phyloP scores from a whole-genome alignment of 2,113 vertebrate species.

The Anarhynchus alexandrinus region DNA sequence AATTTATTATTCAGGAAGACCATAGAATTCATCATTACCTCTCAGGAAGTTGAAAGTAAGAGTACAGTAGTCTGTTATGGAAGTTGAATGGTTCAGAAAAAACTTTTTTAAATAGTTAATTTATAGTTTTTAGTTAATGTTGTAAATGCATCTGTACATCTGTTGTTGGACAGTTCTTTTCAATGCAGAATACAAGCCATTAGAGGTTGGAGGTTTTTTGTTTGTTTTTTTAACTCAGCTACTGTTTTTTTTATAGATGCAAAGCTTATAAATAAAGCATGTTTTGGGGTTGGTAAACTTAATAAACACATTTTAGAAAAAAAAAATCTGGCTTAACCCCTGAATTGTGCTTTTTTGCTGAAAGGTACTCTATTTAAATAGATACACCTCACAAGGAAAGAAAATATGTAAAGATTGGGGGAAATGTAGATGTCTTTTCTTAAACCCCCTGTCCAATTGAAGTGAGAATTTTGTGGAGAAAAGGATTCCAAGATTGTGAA shows the following conservation, averaged over 20 bases:
- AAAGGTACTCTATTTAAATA: background rate
- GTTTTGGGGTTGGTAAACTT: background rate
- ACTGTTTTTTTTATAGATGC: background rate
- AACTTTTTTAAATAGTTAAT: rapidly evolving
- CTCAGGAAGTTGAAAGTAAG: background rate
- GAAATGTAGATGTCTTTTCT: background rate
- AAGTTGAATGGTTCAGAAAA: background rate
- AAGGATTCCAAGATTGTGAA: background rate
- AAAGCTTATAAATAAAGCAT: background rate
- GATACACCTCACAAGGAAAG: background rate
- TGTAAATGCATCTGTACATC: background rate
- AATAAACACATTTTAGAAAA: background rate
- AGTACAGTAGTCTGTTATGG: background rate
- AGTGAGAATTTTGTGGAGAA: background rate
- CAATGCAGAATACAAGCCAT: background rate
- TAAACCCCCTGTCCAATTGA: background rate
- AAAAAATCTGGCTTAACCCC: background rate
- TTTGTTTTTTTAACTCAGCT: background rate
- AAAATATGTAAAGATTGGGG: background rate
- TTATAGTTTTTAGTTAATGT: background rate
- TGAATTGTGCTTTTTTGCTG: background rate
- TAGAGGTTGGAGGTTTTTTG: background rate
- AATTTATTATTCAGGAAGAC: background rate
- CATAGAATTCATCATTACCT: background rate
- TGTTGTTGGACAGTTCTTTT: background rate